Percentiles rank a stretch among this genome's conserved stretches.
Conservation (phyloP, 2,797 vertebrate species). For the Protonibea diacanthus region DNA sequence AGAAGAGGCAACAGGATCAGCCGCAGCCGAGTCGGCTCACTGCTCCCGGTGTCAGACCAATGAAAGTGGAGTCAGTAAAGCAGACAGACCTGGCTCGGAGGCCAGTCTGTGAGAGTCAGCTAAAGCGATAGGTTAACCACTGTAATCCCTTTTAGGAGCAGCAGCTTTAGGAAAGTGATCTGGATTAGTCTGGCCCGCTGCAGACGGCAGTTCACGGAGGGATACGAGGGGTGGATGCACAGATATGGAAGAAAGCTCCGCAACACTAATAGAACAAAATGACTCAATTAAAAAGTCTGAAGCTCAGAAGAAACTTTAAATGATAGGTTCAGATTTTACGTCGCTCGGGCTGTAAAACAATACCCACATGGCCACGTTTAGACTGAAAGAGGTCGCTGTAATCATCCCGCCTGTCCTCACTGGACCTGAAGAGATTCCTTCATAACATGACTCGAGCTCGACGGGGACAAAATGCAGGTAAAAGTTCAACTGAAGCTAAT, state of each 20-base stretch:
- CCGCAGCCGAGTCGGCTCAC: not conserved
- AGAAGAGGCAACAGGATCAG: constrained; percentile 14
- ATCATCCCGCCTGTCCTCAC: not conserved
- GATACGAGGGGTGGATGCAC: constrained; percentile 10
- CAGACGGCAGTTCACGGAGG: constrained; percentile 8
- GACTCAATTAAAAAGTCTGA: not conserved
- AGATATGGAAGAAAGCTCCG: not conserved
- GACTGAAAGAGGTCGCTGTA: not conserved
- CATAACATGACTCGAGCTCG: not conserved
- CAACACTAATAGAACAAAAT: not conserved
- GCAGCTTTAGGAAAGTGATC: constrained; percentile 61
- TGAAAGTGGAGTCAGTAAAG: constrained; percentile 42
- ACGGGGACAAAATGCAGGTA: not conserved
- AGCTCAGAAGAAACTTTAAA: not conserved
- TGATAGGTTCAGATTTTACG: constrained; percentile 1
- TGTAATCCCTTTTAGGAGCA: constrained; percentile 56
- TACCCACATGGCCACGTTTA: not conserved
- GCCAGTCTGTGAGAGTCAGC: constrained; percentile 24
- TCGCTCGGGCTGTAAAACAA: not conserved
- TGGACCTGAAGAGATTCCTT: not conserved
- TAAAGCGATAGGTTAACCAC: constrained; percentile 53
- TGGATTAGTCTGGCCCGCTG: constrained; percentile 51
- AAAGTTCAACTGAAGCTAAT: not conserved
- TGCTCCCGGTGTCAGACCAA: not conserved
- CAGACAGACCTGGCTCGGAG: constrained; percentile 29